These are phyloP conservation scores for Nannospalax galili DNA, from an alignment of 2,113 vertebrate species.

Conservation along the genomic window DNA sequence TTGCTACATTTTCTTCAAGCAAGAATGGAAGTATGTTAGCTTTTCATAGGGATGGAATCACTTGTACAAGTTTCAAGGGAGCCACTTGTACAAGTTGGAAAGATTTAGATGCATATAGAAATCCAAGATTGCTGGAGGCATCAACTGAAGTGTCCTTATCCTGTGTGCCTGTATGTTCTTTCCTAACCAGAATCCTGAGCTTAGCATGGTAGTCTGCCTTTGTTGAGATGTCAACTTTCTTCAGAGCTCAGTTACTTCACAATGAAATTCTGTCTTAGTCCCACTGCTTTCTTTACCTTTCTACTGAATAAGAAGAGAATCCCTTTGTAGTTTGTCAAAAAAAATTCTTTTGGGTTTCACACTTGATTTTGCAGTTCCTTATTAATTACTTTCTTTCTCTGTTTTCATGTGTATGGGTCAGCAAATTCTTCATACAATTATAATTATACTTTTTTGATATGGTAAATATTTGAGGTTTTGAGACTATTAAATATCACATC, in stretches of 20 bases:
- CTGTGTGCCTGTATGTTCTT: background rate
- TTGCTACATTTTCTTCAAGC: background rate
- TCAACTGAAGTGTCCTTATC: background rate
- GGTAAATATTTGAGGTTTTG: conserved; percentile 10
- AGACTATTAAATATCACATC: background rate
- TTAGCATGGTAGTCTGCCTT: background rate
- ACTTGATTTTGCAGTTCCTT: background rate
- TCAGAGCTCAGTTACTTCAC: background rate
- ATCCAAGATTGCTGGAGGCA: background rate
- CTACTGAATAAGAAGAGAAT: background rate
- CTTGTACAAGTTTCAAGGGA: background rate
- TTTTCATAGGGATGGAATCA: background rate
- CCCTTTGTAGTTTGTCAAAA: background rate
- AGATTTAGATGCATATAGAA: background rate
- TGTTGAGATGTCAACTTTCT: background rate
- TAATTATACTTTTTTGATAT: background rate
- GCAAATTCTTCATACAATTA: background rate
- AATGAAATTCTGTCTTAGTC: background rate
- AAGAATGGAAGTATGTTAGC: background rate
- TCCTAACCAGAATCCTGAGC: background rate
- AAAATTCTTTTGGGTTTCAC: background rate
- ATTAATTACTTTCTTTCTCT: background rate
- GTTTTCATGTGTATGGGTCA: background rate
- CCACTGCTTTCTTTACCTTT: background rate
- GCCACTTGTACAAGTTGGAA: background rate